Evolutionary conservation across 2,888 invertebrate species (phyloP), one percentile per base, ranked within the genome.

Genomic region (Drosophila sordidapex): DNA sequence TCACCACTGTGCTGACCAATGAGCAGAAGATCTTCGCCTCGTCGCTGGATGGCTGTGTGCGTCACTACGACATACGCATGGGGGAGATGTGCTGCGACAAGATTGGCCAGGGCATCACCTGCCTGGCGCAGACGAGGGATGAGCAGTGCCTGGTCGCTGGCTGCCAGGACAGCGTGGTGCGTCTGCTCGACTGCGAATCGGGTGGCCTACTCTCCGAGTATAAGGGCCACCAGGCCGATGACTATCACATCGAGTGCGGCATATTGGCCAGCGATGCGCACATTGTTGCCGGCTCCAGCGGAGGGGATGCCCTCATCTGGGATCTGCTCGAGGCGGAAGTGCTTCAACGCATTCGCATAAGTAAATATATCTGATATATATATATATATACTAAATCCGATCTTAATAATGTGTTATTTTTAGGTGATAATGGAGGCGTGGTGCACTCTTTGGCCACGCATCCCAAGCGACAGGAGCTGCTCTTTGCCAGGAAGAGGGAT

Each of bases 11-110:
- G 38, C 95, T 95, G 91, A 96, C 99, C 2, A 97, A 97, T 1
- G 97, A 98, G 91, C 96, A 97, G 93, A 98, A 98, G 94, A 97
- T 99, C 80, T 94, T 98, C 54, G 96, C 97, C 0, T 96, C 97
- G 8, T 99, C 98, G 0, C 96, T 98, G 0, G 99, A 99, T 93
- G 96, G 97, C 46, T 96, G 96, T 86, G 94, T 98, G 15, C 93
- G 99, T 18, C 94, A 96, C 72, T 99, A 99, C 91, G 99, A 99
- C 93, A 95, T 99, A 56, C 94, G 99, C 61, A 95, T 96, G 78
- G 99, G 98, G 0, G 95, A 96, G 91, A 94, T 99, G 91, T 94
- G 95, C 64, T 95, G 96, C 1, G 99, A 99, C 93, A 97, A 96
- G 91, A 94, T 98, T 59, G 98, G 98, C 77, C 96, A 96, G 76